Evolutionary conservation across 1,140 invertebrate species (phyloP).

Genomic region (Meloidogyne hapla): DNA sequence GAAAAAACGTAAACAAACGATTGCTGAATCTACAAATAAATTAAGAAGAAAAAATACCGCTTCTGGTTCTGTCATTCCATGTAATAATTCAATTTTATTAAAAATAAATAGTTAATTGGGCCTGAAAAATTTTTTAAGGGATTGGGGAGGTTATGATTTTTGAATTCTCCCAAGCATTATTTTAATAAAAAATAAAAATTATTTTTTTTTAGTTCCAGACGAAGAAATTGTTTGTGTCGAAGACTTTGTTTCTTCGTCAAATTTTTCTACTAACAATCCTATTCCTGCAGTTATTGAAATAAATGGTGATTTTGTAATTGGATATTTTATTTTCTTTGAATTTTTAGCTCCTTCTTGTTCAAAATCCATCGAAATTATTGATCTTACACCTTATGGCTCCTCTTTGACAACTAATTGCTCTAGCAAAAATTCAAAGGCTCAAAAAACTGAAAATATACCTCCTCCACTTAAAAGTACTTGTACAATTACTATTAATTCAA

Average conservation of each 20-base stretch:
- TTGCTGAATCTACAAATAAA: neutral
- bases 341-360: slow-evolving; percentile 6
- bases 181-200: neutral
- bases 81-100: neutral
- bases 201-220: neutral
- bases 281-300: neutral
- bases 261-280: neutral
- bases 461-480: neutral
- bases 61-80: neutral
- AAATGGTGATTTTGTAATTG: neutral
- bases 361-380: neutral
- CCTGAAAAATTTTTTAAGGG: neutral
- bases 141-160: neutral
- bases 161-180: neutral
- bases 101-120: no score
- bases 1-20: neutral
- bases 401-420: neutral
- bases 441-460: neutral
- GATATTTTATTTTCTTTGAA: neutral
- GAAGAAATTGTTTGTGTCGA: slow-evolving; percentile 4
- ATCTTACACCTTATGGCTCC: neutral
- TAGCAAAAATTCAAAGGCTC: neutral
- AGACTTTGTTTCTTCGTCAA: neutral
- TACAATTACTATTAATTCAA: slow-evolving; percentile 17
- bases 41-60: neutral